Conservation (phyloP, 1,140 invertebrate genomes). For the Diorhabda sublineata region DNA sequence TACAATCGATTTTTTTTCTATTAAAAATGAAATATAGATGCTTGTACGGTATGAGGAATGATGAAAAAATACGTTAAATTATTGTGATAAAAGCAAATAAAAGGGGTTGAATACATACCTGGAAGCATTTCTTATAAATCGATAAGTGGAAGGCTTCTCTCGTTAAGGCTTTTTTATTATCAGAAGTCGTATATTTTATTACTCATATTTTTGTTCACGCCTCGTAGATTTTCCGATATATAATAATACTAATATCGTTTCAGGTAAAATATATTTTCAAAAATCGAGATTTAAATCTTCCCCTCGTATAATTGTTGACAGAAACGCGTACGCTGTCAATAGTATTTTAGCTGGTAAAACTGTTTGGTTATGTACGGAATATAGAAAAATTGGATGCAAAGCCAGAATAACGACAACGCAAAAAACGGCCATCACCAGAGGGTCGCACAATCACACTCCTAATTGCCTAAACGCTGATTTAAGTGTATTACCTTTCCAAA, state of each 20-base stretch:
- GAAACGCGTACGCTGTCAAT: slow-evolving; percentile 22
- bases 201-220: too few relatives aligned
- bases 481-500: slow-evolving; percentile 4
- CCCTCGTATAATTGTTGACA: slow-evolving; percentile 21
- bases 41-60: too few relatives aligned
- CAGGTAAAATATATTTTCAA: slow-evolving; percentile 12
- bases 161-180: too few relatives aligned
- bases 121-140: too few relatives aligned
- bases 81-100: too few relatives aligned
- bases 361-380: slow-evolving; percentile 25
- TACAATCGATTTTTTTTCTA: too few relatives aligned
- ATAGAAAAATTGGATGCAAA: slow-evolving; percentile 19
- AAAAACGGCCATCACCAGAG: slow-evolving; percentile 17
- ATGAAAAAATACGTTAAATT: too few relatives aligned
- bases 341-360: slow-evolving; percentile 24
- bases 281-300: slow-evolving; percentile 7
- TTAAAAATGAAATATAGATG: too few relatives aligned
- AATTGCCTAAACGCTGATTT: slow-evolving; percentile 7
- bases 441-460: slow-evolving; percentile 21
- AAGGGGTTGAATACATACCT: too few relatives aligned
- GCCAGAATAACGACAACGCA: slow-evolving; percentile 21
- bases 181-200: too few relatives aligned
- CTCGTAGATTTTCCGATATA: too few relatives aligned
- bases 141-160: too few relatives aligned
- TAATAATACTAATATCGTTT: background rate